phyloP scores from a whole-genome alignment of 2,797 vertebrate genomes.

The Somateria mollissima region DNA sequence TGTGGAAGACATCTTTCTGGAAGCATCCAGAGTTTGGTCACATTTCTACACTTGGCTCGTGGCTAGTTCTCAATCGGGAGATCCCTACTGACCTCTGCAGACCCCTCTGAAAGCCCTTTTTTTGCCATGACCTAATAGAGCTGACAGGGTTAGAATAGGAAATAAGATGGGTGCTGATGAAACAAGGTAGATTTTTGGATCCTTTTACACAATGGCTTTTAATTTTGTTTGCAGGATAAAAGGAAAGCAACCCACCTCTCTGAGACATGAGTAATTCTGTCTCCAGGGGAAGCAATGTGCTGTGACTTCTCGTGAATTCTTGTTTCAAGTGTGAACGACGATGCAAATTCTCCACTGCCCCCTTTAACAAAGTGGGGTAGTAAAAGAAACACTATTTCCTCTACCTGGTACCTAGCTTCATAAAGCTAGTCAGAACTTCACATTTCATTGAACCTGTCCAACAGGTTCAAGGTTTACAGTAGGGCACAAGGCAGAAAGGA shows the following conservation, averaged over 20 bases:
- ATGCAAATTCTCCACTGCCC: background rate
- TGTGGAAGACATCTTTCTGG: background rate
- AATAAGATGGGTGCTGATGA: background rate
- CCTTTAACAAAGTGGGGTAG: background rate
- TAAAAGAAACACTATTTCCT: background rate
- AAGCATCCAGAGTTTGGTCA: background rate
- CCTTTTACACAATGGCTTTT: background rate
- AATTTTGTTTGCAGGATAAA: background rate
- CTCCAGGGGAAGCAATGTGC: background rate
- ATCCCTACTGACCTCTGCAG: background rate
- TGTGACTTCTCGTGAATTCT: background rate
- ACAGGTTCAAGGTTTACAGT: background rate
- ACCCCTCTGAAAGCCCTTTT: background rate
- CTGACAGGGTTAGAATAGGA: background rate
- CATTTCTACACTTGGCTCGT: fast-evolving
- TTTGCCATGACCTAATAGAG: background rate
- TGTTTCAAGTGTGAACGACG: background rate
- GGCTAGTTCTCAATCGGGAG: background rate
- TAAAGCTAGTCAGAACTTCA: background rate
- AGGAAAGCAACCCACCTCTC: background rate
- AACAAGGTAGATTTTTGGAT: background rate
- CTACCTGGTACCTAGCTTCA: background rate
- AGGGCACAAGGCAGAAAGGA: background rate
- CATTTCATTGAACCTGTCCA: background rate
- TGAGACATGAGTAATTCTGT: background rate